Base-by-base conservation (phyloP, 2,113 vertebrate species). In the Typhlomys cinereus region DNA sequence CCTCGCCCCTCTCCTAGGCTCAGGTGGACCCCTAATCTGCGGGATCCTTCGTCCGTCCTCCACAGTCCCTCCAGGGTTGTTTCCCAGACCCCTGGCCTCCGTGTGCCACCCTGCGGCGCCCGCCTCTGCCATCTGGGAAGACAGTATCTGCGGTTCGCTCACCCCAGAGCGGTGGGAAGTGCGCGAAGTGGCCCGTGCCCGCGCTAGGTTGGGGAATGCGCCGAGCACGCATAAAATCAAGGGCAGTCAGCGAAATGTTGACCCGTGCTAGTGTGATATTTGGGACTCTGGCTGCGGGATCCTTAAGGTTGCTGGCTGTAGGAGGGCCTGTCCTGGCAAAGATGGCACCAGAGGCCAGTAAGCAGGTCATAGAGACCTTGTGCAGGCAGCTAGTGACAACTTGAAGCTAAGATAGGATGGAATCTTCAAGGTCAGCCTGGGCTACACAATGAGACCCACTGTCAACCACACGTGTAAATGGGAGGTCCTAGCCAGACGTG, bases 111-210 rank as follows among this genome's bases (percentile, higher is more conserved):
- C 20, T 10, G 12, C 67, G 46, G 9, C 10, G 34, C 2, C 59
- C 25, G 7, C 48, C 36, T 1, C 0, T n/a, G 15, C 69, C 25
- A 17, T n/a, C 25, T n/a, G 0, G n/a, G 48, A 1, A 11, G 9
- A 4, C 70, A 3, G 14, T 15, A 7, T 21, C 31, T 46, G 1
- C 4, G 25, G 12, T 62, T 29, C 44, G 25, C 25, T 44, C 41
- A 34, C 39, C 50, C 67, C 46, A 15, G 10, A 7, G 17, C 20
- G 5, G 36, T 54, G 62, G 50, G 48, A 75, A 39, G 76, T 23
- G 13, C 64, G 21, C 7, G 88, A 62, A 18, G 41, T 7, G 46
- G 17, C 18, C 41, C 34, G 4, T 27, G 74, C 36, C 80, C 4
- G 12, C 2, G 17, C 89, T 74, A 71, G 41, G 39, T 21, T 52